Conservation (phyloP, 1,140 invertebrate species). For the Pentalonia nigronervosa region DNA sequence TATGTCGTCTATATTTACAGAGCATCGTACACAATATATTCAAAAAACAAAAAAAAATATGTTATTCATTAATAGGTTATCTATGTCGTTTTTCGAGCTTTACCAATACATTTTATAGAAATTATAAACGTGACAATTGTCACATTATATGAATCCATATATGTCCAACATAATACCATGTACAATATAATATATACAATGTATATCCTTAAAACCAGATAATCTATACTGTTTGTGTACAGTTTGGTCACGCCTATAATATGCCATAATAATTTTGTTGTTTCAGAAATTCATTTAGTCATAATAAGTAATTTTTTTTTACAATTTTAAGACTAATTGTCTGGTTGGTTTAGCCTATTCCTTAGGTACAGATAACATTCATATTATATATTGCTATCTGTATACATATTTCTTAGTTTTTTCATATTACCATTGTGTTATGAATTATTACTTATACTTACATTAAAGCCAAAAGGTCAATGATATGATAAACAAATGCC, state of each 20-base stretch:
- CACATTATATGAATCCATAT: neutral
- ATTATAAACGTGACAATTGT: conserved; percentile 12
- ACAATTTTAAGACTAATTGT: conserved; percentile 1
- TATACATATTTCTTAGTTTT: neutral
- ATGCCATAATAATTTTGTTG: neutral
- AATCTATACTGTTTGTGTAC: neutral
- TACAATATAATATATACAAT: neutral
- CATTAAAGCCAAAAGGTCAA: conserved; percentile 6
- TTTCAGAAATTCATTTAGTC: neutral
- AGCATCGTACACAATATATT: neutral
- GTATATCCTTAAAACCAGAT: neutral
- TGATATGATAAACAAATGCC: conserved; percentile 1
- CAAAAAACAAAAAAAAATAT: neutral
- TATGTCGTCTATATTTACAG: neutral
- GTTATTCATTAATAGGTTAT: neutral
- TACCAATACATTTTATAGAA: neutral
- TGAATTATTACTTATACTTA: neutral
- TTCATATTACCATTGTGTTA: neutral
- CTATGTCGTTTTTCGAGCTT: neutral
- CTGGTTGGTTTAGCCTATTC: neutral
- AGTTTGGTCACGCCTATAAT: neutral
- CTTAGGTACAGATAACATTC: conserved; percentile 15
- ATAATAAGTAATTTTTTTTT: neutral
- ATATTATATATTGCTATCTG: conserved; percentile 11
- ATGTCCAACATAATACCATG: neutral